Conservation (phyloP, 2,797 vertebrate species). For the Argentina silus region DNA sequence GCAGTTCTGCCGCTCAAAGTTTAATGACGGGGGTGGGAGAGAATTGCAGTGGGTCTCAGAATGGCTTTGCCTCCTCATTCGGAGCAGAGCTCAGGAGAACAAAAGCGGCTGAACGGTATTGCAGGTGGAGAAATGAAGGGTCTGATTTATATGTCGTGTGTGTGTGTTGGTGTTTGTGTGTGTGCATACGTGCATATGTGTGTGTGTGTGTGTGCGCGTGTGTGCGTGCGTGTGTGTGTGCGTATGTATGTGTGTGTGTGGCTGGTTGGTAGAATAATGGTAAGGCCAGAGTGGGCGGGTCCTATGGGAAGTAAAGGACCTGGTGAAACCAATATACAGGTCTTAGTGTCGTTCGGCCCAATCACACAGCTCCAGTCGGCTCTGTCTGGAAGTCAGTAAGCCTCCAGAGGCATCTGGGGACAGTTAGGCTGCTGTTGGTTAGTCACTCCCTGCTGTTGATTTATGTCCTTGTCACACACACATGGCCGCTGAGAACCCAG, state of each 20-base stretch:
- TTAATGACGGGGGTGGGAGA: not conserved
- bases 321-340: conserved; percentile 12
- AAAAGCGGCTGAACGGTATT: conserved; percentile 17
- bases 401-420: conserved; percentile 37
- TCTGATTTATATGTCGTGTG: not conserved
- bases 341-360: conserved; percentile 22
- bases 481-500: conserved; percentile 38
- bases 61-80: not conserved
- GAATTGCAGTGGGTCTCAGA: not conserved
- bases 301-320: not conserved
- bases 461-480: conserved; percentile 33
- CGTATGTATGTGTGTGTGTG: too few species aligned
- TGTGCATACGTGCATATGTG: not conserved
- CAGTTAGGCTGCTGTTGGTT: conserved; percentile 25
- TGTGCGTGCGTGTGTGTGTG: not conserved
- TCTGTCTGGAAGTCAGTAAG: conserved; percentile 38
- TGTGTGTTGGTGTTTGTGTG: not conserved
- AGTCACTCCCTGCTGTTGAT: conserved; percentile 26
- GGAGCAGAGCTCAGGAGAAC: conserved; percentile 7
- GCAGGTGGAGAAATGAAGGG: conserved; percentile 27
- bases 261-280: conserved; percentile 8
- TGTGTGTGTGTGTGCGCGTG: conserved; percentile 1
- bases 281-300: not conserved
- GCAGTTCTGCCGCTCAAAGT: not conserved
- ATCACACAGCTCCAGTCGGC: not conserved